Evolutionary conservation across 2,888 invertebrate species (phyloP).

Genomic region (Drosophila subsilvestris): DNA sequence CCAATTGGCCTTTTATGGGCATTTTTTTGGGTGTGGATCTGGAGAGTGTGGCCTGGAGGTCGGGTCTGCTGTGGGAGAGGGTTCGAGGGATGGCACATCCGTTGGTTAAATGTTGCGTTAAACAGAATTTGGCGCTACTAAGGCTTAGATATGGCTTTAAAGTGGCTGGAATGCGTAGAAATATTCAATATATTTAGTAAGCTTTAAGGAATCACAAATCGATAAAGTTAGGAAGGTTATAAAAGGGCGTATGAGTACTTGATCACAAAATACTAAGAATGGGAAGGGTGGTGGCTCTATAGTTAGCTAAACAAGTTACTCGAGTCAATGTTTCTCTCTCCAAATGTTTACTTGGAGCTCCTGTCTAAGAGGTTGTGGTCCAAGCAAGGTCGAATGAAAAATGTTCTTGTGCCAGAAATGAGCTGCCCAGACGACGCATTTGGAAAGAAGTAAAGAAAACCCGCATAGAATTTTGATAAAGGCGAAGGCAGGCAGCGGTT

Average conservation of each 20-base stretch:
- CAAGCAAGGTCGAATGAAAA: too few relatives aligned
- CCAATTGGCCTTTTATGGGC: constrained; percentile 61
- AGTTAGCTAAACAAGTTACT: not conserved
- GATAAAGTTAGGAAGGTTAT: not conserved
- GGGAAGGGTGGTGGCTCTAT: not conserved
- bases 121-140: constrained; percentile 43
- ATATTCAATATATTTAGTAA: not conserved
- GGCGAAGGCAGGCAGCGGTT: not conserved
- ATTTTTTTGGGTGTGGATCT: constrained; percentile 12
- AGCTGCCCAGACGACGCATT: not conserved
- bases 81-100: constrained; percentile 19
- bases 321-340: not conserved
- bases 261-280: too few relatives aligned
- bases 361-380: not conserved
- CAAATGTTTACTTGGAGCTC: too few relatives aligned
- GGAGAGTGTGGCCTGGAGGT: constrained; percentile 22
- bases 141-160: constrained; percentile 12
- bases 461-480: not conserved
- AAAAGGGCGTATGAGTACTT: too few relatives aligned
- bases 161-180: not conserved
- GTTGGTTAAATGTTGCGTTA: constrained; percentile 69
- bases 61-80: constrained; percentile 44
- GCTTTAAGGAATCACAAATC: not conserved
- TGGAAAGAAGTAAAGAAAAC: not conserved
- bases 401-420: too few relatives aligned